Conservation (phyloP, 2,888 invertebrate genomes). For the Lutraria lutraria region DNA sequence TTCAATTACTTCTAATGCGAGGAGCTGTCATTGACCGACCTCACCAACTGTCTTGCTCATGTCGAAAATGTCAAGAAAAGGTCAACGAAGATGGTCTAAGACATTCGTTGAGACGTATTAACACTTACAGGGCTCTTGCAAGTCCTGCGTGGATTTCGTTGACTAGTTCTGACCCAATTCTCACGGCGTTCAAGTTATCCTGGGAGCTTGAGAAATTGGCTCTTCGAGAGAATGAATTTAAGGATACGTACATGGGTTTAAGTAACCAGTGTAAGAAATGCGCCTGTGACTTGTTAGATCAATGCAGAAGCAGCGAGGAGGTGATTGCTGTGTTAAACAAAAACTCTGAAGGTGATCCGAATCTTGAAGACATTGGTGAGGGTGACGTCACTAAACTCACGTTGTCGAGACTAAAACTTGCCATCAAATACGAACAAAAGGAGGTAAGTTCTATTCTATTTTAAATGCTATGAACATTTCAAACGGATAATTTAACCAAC, state of each 20-base stretch:
- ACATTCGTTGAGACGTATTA: constrained; percentile 88
- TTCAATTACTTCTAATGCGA: constrained; percentile 88
- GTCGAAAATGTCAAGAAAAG: constrained; percentile 86
- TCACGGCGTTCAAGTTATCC: constrained; percentile 88
- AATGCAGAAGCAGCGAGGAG: constrained; percentile 88
- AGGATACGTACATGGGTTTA: constrained; percentile 87
- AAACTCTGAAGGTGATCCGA: constrained; percentile 82
- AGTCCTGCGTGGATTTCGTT: constrained; percentile 89
- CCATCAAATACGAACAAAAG: constrained; percentile 89
- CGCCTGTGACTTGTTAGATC: constrained; percentile 88
- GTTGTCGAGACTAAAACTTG: constrained; percentile 88
- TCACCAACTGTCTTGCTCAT: constrained; percentile 87
- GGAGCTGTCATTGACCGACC: constrained; percentile 87
- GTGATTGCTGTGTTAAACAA: constrained; percentile 88
- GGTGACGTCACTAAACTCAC: constrained; percentile 77
- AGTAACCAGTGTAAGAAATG: constrained; percentile 88
- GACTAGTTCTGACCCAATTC: constrained; percentile 88
- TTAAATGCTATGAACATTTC: not conserved
- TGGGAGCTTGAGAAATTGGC: constrained; percentile 88
- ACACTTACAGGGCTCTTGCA: constrained; percentile 88
- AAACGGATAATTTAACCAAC: too few relatives aligned
- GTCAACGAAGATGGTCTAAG: constrained; percentile 88
- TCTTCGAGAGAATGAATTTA: constrained; percentile 88
- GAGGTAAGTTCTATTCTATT: constrained; percentile 85
- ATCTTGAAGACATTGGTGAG: constrained; percentile 80